Percentiles rank a stretch among this genome's conserved stretches.
phyloP scores from a whole-genome alignment of 2,113 vertebrate species.

The Pangasianodon gigas region DNA sequence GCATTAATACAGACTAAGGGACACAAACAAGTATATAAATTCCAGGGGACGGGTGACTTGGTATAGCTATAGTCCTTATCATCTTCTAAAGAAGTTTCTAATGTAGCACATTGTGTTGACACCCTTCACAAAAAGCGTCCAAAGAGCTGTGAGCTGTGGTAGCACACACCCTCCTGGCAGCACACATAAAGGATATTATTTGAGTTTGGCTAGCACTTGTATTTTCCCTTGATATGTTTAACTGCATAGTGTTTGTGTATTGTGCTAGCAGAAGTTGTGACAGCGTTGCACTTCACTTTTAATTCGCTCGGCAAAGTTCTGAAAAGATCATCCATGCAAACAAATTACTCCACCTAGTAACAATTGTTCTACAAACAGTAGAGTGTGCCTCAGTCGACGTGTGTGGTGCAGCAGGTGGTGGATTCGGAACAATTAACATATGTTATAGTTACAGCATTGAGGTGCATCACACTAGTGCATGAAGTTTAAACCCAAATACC shows the following conservation, averaged over 20 bases:
- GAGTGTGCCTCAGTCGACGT: not conserved
- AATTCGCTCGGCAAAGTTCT: not conserved
- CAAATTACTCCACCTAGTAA: not conserved
- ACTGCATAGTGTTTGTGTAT: not conserved
- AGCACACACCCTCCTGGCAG: not conserved
- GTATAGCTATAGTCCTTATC: not conserved
- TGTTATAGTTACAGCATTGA: not conserved
- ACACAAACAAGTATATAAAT: not conserved
- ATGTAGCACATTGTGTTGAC: not conserved
- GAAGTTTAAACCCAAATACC: too few species aligned
- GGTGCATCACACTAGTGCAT: not conserved
- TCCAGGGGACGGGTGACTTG: not conserved
- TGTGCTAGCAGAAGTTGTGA: not conserved
- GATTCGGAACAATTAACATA: not conserved
- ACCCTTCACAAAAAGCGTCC: not conserved
- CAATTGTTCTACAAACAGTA: not conserved
- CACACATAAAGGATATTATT: not conserved
- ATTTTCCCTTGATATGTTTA: not conserved
- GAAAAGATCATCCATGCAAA: not conserved
- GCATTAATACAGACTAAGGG: not conserved
- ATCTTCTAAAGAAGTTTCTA: not conserved
- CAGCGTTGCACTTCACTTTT: not conserved
- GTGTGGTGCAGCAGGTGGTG: not conserved
- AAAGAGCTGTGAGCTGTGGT: not conserved
- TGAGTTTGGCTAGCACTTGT: not conserved